Evolutionary conservation across 2,888 invertebrate genomes (phyloP), one percentile per base, ranked within the genome.

Genomic region (Miltochrista miniata): DNA sequence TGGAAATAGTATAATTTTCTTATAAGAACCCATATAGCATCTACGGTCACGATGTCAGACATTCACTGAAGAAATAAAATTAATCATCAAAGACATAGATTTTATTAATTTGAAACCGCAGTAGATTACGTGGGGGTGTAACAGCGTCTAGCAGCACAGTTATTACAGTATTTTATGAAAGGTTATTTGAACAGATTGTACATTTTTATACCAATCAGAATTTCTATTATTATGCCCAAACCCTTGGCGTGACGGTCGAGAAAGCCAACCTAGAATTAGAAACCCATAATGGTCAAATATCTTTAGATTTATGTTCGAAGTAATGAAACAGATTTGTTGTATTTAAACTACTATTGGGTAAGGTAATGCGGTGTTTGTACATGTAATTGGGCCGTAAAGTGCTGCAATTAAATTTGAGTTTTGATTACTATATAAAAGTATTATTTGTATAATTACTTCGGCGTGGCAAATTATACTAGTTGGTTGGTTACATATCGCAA

Each of bases 281-380:
- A 72, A 75, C 69, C 74, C 68, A 80, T 87, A 86, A 85, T 78
- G 83, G 79, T 75, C 76, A 82, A 86, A 87, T 83, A 83, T 84
- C 73, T 76, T 51, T 61, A 78, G 86, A 84, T 85, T 86, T 85
- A 85, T 84, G 85, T 72, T 79, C 60, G 58, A 76, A 38, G 18
- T 38, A 18, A 38, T 24, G 11, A 38, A 15, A 3, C 24, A 15
- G 15, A 24, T 18, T 38, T n/a, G 68, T 67, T 72, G 78, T 68
- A 72, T 72, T 48, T 76, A 72, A 70, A 67, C 48, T 49, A 58
- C 53, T 56, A 64, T 64, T 59, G 56, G 50, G 45, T 10, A 14
- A 45, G 45, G 31, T 56, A 56, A 56, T 56, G 53, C 45, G 47
- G 47, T 62, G 57, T 67, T 67, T 56, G 52, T 54, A 53, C 54